These are phyloP conservation scores for Parnassius orleans DNA, from an alignment of 2,888 invertebrate genomes.

Conservation along the genomic window DNA sequence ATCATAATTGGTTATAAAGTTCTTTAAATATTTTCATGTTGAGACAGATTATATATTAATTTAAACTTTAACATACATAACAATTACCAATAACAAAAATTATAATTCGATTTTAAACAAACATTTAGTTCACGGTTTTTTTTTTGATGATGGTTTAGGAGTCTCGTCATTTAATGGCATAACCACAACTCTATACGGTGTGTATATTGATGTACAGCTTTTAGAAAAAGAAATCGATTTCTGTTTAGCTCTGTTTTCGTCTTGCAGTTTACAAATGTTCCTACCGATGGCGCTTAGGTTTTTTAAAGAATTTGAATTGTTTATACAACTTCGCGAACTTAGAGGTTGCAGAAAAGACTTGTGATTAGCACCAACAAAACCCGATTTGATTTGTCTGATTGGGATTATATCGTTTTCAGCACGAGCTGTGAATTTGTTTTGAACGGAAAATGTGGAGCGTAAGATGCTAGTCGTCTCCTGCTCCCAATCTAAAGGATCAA, in stretches of 20 bases:
- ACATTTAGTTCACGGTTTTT: conserved; percentile 35
- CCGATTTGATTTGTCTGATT: conserved; percentile 60
- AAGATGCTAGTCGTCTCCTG: conserved; percentile 80
- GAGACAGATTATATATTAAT: too few relatives aligned
- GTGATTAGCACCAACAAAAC: conserved; percentile 45
- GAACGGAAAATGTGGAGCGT: conserved; percentile 70
- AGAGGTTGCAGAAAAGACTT: conserved; percentile 48
- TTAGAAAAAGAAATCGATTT: conserved; percentile 65
- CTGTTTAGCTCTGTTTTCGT: conserved; percentile 56
- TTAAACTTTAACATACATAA: background rate
- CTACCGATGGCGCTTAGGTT: conserved; percentile 71
- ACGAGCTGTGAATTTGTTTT: conserved; percentile 58
- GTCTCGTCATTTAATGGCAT: conserved; percentile 60
- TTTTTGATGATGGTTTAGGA: conserved; percentile 40
- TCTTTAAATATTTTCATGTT: background rate
- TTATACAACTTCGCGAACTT: conserved; percentile 49
- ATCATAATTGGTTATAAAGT: conserved; percentile 25
- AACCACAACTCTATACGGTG: conserved; percentile 63
- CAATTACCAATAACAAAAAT: too few relatives aligned
- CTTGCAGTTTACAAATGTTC: conserved; percentile 66
- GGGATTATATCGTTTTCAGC: conserved; percentile 46
- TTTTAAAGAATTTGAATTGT: conserved; percentile 60
- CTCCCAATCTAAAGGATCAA: conserved; percentile 78
- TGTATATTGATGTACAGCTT: conserved; percentile 66
- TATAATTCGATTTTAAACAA: conserved; percentile 13